Percentiles rank a stretch among this genome's conserved stretches.
Conservation (phyloP, 1,140 invertebrate species). For the Pararge aegeria region DNA sequence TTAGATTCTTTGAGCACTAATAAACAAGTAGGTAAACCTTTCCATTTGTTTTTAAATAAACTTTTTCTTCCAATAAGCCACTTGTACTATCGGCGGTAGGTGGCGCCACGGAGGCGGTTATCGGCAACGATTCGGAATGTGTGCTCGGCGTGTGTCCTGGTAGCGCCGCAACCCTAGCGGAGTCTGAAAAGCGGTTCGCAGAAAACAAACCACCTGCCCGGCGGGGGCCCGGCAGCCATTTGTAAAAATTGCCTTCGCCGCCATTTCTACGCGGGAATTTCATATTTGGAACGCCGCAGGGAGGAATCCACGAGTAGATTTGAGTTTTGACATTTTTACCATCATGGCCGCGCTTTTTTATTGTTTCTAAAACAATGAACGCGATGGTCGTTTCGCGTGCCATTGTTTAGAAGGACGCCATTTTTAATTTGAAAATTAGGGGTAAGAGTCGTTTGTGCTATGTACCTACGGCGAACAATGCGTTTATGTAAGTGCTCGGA, state of each 20-base stretch:
- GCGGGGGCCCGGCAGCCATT: slow-evolving; percentile 68
- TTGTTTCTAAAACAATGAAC: slow-evolving; percentile 74
- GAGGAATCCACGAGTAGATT: slow-evolving; percentile 66
- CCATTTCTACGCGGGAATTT: slow-evolving; percentile 73
- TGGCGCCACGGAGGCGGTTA: too few species aligned
- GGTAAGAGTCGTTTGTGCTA: slow-evolving; percentile 29
- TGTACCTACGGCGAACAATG: slow-evolving; percentile 24
- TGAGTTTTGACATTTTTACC: slow-evolving; percentile 54
- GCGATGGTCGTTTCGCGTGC: slow-evolving; percentile 56
- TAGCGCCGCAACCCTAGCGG: slow-evolving; percentile 33
- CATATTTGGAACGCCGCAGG: slow-evolving; percentile 73
- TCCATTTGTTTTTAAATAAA: too few species aligned
- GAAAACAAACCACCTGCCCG: slow-evolving; percentile 60
- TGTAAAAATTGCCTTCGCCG: slow-evolving; percentile 75
- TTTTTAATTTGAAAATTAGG: slow-evolving; percentile 75
- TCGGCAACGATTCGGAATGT: too few species aligned
- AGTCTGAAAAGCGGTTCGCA: slow-evolving; percentile 46
- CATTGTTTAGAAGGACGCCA: slow-evolving; percentile 69
- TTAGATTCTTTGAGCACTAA: too few species aligned
- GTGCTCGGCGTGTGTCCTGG: too few species aligned
- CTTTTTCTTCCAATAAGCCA: too few species aligned
- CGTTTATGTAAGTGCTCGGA: slow-evolving; percentile 15
- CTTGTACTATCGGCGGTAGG: too few species aligned
- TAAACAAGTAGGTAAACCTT: too few species aligned
- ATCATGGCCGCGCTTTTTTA: slow-evolving; percentile 67